A percentile compares a stretch with the other conserved stretches of the same genome.
These are phyloP conservation scores for Lampris incognitus DNA, from an alignment of 2,113 vertebrate species.

Conservation along the genomic window DNA sequence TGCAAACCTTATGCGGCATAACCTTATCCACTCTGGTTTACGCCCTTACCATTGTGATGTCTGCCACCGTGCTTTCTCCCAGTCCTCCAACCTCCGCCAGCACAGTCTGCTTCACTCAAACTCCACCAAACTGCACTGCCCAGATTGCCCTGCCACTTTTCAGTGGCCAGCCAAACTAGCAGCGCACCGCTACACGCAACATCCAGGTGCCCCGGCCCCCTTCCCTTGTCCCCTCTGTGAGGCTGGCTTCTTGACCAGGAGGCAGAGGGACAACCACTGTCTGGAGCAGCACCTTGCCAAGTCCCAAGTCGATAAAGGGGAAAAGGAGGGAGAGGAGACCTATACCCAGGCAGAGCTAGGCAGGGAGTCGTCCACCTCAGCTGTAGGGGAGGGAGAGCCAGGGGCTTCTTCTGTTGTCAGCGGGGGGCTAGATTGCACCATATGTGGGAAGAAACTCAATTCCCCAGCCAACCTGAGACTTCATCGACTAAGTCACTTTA, in stretches of 20 bases:
- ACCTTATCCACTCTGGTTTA: slow-evolving; percentile 88
- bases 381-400: not conserved
- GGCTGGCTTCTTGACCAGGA: slow-evolving; percentile 79
- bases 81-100: slow-evolving; percentile 91
- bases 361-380: slow-evolving; percentile 51
- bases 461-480: slow-evolving; percentile 82
- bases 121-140: slow-evolving; percentile 70
- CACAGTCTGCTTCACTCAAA: slow-evolving; percentile 87
- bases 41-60: slow-evolving; percentile 88
- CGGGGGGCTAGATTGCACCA: slow-evolving; percentile 73
- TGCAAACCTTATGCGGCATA: slow-evolving; percentile 89
- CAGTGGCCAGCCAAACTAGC: slow-evolving; percentile 83
- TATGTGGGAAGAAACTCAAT: slow-evolving; percentile 84
- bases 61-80: slow-evolving; percentile 88
- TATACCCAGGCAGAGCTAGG: not conserved
- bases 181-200: slow-evolving; percentile 79
- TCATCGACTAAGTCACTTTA: slow-evolving; percentile 78
- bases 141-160: slow-evolving; percentile 83
- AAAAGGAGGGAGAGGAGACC: slow-evolving; percentile 2
- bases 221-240: slow-evolving; percentile 83
- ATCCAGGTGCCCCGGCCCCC: slow-evolving; percentile 79
- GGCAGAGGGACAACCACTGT: slow-evolving; percentile 79
- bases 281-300: slow-evolving; percentile 68
- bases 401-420: slow-evolving; percentile 14
- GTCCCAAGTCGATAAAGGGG: slow-evolving; percentile 10